These are phyloP conservation scores for Alitta virens DNA, from an alignment of 2,888 invertebrate species.

Conservation along the genomic window DNA sequence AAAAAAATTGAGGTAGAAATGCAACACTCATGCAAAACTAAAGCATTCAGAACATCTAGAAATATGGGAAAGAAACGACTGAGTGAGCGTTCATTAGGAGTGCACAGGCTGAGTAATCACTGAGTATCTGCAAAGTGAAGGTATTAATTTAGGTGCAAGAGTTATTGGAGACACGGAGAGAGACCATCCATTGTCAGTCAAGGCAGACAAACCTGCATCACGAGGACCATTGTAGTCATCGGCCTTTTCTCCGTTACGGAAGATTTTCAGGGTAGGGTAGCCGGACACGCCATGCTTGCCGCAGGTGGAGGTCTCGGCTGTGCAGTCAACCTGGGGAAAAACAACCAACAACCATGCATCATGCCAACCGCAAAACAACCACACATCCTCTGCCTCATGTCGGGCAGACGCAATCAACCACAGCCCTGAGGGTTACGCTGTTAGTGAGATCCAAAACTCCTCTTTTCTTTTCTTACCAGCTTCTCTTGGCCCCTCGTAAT, in stretches of 20 bases:
- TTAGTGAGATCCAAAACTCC: neutral
- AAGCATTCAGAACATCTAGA: too few species aligned
- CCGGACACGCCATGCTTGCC: conserved; percentile 86
- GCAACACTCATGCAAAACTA: too few species aligned
- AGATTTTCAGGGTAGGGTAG: conserved; percentile 96
- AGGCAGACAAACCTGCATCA: conserved; percentile 5
- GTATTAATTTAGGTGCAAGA: too few species aligned
- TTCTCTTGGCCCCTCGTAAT: conserved; percentile 89
- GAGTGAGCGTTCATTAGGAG: too few species aligned
- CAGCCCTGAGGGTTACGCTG: too few species aligned
- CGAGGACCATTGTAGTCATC: conserved; percentile 92
- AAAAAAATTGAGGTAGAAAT: too few species aligned
- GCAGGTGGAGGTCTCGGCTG: conserved; percentile 71
- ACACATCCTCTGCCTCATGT: neutral
- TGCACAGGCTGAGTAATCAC: too few species aligned
- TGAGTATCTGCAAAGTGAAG: too few species aligned
- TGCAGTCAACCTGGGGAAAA: conserved; percentile 72
- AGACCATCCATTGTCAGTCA: too few species aligned
- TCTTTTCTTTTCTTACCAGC: conserved; percentile 61
- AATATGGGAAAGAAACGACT: too few species aligned
- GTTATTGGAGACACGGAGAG: too few species aligned
- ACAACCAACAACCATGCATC: neutral
- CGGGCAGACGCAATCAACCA: too few species aligned
- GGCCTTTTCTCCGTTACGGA: conserved; percentile 82
- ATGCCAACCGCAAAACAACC: neutral